These are phyloP conservation scores for Bombus turneri DNA, from an alignment of 1,140 invertebrate species.

Conservation along the genomic window DNA sequence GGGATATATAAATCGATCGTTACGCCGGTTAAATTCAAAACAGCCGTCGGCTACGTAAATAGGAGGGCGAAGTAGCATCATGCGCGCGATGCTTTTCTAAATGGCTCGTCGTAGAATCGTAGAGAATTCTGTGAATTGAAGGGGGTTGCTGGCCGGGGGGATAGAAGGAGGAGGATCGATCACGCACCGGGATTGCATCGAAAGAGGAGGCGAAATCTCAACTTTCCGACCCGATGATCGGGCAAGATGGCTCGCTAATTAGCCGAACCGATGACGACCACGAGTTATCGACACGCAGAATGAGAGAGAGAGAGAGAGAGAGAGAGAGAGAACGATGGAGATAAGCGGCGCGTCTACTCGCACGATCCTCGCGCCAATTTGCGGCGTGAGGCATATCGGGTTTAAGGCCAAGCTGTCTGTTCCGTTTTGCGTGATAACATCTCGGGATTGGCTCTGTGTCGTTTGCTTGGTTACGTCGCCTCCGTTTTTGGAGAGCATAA, in stretches of 20 bases:
- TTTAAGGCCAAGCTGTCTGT: constrained; percentile 18
- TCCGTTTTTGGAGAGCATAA: not conserved
- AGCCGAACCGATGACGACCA: constrained; percentile 27
- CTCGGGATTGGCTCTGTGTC: not conserved
- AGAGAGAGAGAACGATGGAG: not conserved
- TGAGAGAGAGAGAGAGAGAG: not conserved
- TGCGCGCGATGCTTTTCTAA: constrained; percentile 31
- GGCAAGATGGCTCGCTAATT: constrained; percentile 39
- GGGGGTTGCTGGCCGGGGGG: not conserved
- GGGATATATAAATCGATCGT: constrained; percentile 54
- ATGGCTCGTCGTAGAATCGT: not conserved
- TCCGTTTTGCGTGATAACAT: not conserved
- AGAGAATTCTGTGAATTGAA: not conserved
- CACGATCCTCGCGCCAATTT: constrained; percentile 39
- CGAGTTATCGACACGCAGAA: constrained; percentile 33
- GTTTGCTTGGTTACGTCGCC: not conserved
- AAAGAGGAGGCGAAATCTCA: not conserved
- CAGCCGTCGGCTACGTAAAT: constrained; percentile 45
- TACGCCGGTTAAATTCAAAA: constrained; percentile 49
- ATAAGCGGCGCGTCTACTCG: constrained; percentile 30
- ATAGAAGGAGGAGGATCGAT: constrained; percentile 27
- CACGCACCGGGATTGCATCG: constrained; percentile 3
- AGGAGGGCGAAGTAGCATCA: constrained; percentile 23
- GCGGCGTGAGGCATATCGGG: constrained; percentile 19
- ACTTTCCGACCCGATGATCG: constrained; percentile 35